phyloP scores from a whole-genome alignment of 2,113 vertebrate species.

The Camelus dromedarius region DNA sequence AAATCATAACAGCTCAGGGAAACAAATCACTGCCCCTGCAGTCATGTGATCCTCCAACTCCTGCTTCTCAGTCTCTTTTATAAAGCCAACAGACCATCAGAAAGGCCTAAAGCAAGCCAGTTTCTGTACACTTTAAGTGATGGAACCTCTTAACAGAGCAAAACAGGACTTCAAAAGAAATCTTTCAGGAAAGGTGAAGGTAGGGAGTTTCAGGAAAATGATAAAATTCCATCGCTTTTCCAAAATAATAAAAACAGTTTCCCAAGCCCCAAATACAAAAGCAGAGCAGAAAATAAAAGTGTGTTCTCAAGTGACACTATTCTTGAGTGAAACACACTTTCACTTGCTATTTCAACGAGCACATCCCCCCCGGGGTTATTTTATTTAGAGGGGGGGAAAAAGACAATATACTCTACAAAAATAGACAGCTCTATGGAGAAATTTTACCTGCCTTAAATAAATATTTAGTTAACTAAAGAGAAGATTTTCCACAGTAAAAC shows the following conservation, averaged over 20 bases:
- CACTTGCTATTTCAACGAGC: not conserved
- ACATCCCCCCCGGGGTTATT: not conserved
- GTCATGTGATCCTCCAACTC: slow-evolving; percentile 17
- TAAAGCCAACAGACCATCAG: not conserved
- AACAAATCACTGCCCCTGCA: not conserved
- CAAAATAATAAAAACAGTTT: slow-evolving; percentile 63
- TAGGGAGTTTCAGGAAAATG: slow-evolving; percentile 69
- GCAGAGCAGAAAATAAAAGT: slow-evolving; percentile 38
- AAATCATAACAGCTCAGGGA: not conserved
- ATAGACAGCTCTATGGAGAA: slow-evolving; percentile 35
- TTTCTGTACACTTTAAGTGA: not conserved
- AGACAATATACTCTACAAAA: rapidly evolving
- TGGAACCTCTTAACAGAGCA: slow-evolving; percentile 10
- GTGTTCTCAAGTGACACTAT: not conserved
- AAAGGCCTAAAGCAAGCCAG: not conserved
- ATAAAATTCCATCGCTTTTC: slow-evolving; percentile 68
- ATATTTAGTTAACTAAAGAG: slow-evolving; percentile 55
- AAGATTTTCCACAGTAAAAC: slow-evolving; percentile 73
- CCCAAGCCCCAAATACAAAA: slow-evolving; percentile 49
- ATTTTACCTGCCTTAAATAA: slow-evolving; percentile 72
- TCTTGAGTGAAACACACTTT: not conserved
- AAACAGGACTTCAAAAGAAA: slow-evolving; percentile 52
- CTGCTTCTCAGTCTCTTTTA: slow-evolving; percentile 54
- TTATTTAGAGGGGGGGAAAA: not conserved
- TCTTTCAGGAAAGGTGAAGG: slow-evolving; percentile 68